These are phyloP conservation scores for Haliclona indistincta DNA, from an alignment of 37 sponge, comb jelly and placozoan species.

Conservation along the genomic window DNA sequence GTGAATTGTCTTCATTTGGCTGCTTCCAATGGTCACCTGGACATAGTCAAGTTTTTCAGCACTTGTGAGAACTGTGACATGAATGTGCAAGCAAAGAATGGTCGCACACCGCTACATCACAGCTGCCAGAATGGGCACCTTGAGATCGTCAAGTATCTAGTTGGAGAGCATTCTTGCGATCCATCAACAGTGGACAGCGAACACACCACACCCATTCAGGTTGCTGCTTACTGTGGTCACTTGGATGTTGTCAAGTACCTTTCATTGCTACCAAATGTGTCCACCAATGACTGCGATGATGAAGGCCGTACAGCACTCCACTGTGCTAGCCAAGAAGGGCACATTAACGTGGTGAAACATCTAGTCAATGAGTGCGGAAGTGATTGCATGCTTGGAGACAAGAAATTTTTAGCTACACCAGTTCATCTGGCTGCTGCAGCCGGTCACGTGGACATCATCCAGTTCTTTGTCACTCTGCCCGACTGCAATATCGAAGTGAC, in stretches of 20 bases:
- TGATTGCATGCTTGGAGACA: neutral
- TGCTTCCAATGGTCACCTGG: conserved; percentile 38
- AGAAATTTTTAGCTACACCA: conserved; percentile 27
- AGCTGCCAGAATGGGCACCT: conserved; percentile 44
- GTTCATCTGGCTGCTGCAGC: conserved; percentile 29
- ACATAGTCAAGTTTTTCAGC: conserved; percentile 19
- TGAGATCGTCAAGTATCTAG: conserved; percentile 49
- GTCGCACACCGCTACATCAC: conserved; percentile 38
- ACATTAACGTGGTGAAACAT: conserved; percentile 60
- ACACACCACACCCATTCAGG: conserved; percentile 28
- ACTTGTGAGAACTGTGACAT: conserved; percentile 23
- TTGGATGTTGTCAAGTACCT: conserved; percentile 29
- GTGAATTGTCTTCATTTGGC: conserved; percentile 45
- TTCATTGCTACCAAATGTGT: conserved; percentile 10
- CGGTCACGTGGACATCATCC: conserved; percentile 36
- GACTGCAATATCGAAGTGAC: conserved; percentile 24
- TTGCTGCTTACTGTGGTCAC: conserved; percentile 41
- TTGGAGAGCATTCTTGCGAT: conserved; percentile 17
- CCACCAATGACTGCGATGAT: conserved; percentile 19
- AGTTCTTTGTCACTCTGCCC: conserved; percentile 16
- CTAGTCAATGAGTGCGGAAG: conserved; percentile 14
- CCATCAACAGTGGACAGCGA: conserved; percentile 18
- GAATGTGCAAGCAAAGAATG: conserved; percentile 8
- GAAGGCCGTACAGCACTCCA: conserved; percentile 55
- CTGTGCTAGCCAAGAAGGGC: conserved; percentile 62